A percentile compares a stretch with the other conserved stretches of the same genome.
Evolutionary conservation across 2,888 invertebrate species (phyloP).

Genomic region (Drosophila setosimentum): DNA sequence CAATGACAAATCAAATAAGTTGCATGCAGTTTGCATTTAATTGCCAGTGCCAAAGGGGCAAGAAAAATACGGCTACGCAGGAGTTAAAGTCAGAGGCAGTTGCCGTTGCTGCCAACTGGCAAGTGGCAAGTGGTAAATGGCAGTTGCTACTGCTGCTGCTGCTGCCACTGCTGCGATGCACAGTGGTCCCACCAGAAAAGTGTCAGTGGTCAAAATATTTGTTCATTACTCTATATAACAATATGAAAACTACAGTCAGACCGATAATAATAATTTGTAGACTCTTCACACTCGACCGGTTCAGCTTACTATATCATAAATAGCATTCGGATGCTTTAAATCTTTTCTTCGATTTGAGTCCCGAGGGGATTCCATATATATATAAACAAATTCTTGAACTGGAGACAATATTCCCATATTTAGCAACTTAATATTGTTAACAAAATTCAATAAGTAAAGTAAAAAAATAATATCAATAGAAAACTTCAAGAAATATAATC

Average conservation of each 20-base stretch:
- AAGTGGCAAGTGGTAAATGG: constrained; percentile 22
- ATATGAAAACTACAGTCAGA: background rate
- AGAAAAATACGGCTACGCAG: constrained; percentile 39
- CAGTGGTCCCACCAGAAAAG: background rate
- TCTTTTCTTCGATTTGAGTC: no score
- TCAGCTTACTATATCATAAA: no score
- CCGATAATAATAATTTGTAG: background rate
- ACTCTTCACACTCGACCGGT: background rate
- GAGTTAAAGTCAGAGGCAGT: constrained; percentile 11
- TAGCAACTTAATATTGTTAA: background rate
- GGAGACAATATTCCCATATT: background rate
- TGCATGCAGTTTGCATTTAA: constrained; percentile 71
- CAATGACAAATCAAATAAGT: constrained; percentile 72
- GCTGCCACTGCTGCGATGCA: constrained; percentile 2
- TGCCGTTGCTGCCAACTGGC: constrained; percentile 41
- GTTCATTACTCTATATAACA: background rate
- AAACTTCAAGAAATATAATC: background rate
- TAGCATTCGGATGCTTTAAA: no score
- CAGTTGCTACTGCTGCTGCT: constrained; percentile 19
- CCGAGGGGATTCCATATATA: background rate
- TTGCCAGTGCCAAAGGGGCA: constrained; percentile 78
- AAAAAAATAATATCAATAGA: background rate
- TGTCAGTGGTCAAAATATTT: background rate
- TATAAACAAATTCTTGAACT: background rate
- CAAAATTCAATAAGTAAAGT: background rate